Conservation (phyloP, 2,113 vertebrate genomes). For the Notarius lentiginosus region DNA sequence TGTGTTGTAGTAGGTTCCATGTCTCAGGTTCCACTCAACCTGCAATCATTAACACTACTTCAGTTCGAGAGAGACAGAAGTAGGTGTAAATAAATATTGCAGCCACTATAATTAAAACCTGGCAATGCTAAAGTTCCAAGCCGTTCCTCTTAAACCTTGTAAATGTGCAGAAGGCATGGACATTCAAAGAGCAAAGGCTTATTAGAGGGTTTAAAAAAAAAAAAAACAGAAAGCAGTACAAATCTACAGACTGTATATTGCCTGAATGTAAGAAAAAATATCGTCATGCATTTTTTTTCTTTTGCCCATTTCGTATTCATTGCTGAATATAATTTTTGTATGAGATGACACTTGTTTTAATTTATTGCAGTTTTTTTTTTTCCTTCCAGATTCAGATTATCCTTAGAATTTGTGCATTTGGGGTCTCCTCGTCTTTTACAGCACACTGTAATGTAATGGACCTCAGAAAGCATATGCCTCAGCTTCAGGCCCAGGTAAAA, state of each 20-base stretch:
- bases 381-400: not conserved
- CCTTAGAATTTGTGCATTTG: not conserved
- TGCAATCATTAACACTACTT: constrained; percentile 16
- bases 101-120: constrained; percentile 14
- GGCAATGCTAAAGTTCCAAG: not conserved
- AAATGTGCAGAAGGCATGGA: not conserved
- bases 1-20: constrained; percentile 12
- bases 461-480: not conserved
- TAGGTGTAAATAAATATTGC: not conserved
- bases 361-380: not conserved
- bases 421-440: not conserved
- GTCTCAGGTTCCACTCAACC: constrained; percentile 27
- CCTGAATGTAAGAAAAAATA: constrained; percentile 1
- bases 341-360: not conserved
- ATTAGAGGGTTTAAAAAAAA: not conserved
- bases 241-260: not conserved
- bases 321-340: not conserved
- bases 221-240: not conserved
- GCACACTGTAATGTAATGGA: constrained; percentile 35
- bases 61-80: not conserved
- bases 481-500: constrained; percentile 25
- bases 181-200: not conserved
- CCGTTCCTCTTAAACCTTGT: not conserved
- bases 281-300: not conserved
- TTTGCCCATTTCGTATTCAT: not conserved